Percentiles rank a stretch among this genome's conserved stretches.
Evolutionary conservation across 2,888 invertebrate genomes (phyloP).

Genomic region (Atrina japonica): DNA sequence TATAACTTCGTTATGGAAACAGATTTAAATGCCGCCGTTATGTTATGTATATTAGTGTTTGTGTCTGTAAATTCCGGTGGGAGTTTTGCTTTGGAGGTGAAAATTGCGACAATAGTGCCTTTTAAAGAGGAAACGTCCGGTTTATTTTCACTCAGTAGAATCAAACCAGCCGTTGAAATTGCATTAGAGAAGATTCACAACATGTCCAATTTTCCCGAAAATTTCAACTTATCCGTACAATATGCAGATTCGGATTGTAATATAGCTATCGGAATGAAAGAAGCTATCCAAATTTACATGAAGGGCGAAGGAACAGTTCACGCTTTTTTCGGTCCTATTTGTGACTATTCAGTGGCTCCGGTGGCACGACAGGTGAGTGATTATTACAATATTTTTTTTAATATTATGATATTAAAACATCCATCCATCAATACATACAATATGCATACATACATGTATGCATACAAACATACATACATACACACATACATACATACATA

Average conservation of each 20-base stretch:
- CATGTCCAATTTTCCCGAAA: too few relatives aligned
- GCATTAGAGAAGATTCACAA: conserved; percentile 64
- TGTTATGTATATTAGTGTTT: too few relatives aligned
- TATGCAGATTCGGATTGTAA: conserved; percentile 70
- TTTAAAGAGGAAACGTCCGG: conserved; percentile 47
- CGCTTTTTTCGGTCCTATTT: conserved; percentile 77
- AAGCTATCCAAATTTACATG: conserved; percentile 71
- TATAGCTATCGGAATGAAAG: conserved; percentile 68
- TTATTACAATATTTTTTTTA: too few relatives aligned
- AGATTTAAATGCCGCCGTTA: too few relatives aligned
- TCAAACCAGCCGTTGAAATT: conserved; percentile 75
- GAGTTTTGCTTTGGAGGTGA: conserved; percentile 44
- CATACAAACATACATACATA: too few relatives aligned
- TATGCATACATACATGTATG: too few relatives aligned
- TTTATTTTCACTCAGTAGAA: conserved; percentile 67
- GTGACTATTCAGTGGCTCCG: conserved; percentile 89
- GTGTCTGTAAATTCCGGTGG: too few relatives aligned
- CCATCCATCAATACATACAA: too few relatives aligned
- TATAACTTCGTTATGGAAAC: too few relatives aligned
- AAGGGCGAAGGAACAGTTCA: conserved; percentile 54
- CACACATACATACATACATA: too few relatives aligned
- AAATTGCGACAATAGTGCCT: conserved; percentile 70
- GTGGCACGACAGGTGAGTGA: conserved; percentile 86
- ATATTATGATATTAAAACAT: too few relatives aligned
- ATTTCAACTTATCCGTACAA: conserved; percentile 48